A percentile compares a stretch with the other conserved stretches of the same genome.
Conservation (phyloP, 2,888 invertebrate genomes). For the Caenorhabditis zanzibari region DNA sequence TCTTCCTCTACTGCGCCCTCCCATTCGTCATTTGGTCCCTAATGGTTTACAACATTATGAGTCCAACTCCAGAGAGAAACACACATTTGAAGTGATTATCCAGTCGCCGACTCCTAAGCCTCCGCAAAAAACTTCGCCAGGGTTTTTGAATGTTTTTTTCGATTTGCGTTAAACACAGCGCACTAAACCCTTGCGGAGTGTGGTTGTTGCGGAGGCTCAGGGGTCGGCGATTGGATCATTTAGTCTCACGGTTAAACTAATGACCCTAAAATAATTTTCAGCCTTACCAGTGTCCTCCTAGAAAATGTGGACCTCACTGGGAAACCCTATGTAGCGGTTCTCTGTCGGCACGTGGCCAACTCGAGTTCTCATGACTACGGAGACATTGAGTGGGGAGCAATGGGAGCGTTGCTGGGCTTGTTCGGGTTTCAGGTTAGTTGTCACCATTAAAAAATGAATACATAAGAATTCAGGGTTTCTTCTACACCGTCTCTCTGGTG, state of each 20-base stretch:
- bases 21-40: slow-evolving; percentile 37
- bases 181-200: too few relatives aligned
- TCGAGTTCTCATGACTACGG: not conserved
- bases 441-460: too few relatives aligned
- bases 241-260: not conserved
- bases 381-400: slow-evolving; percentile 37
- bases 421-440: slow-evolving; percentile 26
- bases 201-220: too few relatives aligned
- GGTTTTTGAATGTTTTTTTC: too few relatives aligned
- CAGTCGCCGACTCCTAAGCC: too few relatives aligned
- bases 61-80: slow-evolving; percentile 26
- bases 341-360: slow-evolving; percentile 20
- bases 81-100: slow-evolving; percentile 48
- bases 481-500: slow-evolving; percentile 25
- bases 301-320: slow-evolving; percentile 23
- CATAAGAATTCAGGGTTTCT: slow-evolving; percentile 30
- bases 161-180: too few relatives aligned
- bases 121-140: too few relatives aligned
- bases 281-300: not conserved
- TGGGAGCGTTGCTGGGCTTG: slow-evolving; percentile 23
- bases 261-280: slow-evolving; percentile 10
- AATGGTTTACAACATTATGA: slow-evolving; percentile 1
- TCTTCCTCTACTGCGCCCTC: slow-evolving; percentile 27
- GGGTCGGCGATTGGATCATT: too few relatives aligned
- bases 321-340: slow-evolving; percentile 10